Percentiles rank a stretch among this genome's conserved stretches.
These are phyloP conservation scores for Ophonus ardosiacus DNA, from an alignment of 2,888 invertebrate species.

Conservation along the genomic window DNA sequence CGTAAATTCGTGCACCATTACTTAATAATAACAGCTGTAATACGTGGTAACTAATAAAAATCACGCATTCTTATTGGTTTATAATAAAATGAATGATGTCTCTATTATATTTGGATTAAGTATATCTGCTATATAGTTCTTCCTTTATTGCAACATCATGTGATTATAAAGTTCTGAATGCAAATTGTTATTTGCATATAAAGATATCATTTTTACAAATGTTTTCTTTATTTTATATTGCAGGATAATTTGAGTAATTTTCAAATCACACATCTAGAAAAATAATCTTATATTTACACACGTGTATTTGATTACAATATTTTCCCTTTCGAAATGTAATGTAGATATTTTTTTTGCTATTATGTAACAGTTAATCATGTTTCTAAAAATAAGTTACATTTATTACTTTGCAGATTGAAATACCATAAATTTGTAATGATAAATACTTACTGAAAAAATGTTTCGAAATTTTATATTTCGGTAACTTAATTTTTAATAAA, in stretches of 20 bases:
- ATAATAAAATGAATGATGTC: too few species aligned
- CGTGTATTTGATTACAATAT: background rate
- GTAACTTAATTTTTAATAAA: background rate
- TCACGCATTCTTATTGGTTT: too few species aligned
- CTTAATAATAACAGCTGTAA: too few species aligned
- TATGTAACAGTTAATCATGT: constrained; percentile 18
- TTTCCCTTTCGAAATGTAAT: background rate
- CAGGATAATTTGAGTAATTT: background rate
- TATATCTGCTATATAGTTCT: too few species aligned
- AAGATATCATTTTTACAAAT: background rate
- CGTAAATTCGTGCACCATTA: too few species aligned
- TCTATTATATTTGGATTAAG: too few species aligned
- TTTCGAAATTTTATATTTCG: background rate
- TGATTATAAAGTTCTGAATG: too few species aligned
- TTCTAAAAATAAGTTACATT: background rate
- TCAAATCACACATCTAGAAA: background rate
- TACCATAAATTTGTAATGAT: background rate
- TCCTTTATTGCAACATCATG: too few species aligned
- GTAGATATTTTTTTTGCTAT: constrained; percentile 16
- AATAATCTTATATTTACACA: background rate
- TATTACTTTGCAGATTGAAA: background rate
- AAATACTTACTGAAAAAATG: background rate
- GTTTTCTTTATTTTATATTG: background rate
- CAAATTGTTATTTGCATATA: too few species aligned
- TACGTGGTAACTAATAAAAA: too few species aligned